Percentiles rank a stretch among this genome's conserved stretches.
Evolutionary conservation across 53 echinoderm and acorn worm genomes (phyloP).

Genomic region (Echinarachnius parma): DNA sequence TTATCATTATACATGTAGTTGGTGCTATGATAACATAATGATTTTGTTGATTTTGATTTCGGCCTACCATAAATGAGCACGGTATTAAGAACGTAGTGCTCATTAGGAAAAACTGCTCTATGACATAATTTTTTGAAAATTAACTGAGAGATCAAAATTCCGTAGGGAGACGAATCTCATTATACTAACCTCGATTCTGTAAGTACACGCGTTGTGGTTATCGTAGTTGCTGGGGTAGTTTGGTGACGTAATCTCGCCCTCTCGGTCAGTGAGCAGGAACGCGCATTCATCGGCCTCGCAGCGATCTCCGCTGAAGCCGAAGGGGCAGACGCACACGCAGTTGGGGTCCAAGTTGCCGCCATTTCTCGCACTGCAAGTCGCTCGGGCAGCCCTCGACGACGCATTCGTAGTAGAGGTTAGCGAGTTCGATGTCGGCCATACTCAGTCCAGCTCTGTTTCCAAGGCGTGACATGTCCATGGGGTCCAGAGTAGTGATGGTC

Average conservation of each 20-base stretch:
- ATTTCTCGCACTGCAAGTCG: slow-evolving; percentile 29
- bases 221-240: slow-evolving; percentile 57
- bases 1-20: too few species aligned
- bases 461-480: slow-evolving; percentile 38
- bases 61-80: too few species aligned
- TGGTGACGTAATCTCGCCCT: slow-evolving; percentile 55
- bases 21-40: too few species aligned
- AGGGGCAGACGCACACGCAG: slow-evolving; percentile 48
- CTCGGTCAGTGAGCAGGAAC: slow-evolving; percentile 26
- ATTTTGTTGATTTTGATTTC: too few species aligned
- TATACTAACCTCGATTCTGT: slow-evolving; percentile 48
- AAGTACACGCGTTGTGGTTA: slow-evolving; percentile 43
- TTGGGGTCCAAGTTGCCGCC: slow-evolving; percentile 43
- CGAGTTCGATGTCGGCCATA: slow-evolving; percentile 51
- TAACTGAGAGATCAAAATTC: neutral
- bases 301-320: slow-evolving; percentile 44
- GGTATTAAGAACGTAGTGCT: too few species aligned
- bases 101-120: too few species aligned
- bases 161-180: neutral
- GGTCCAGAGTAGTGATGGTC: slow-evolving; percentile 49
- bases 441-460: slow-evolving; percentile 52
- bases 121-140: too few species aligned
- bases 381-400: slow-evolving; percentile 15
- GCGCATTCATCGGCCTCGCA: slow-evolving; percentile 28
- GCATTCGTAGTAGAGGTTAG: slow-evolving; percentile 57